Percentiles rank a stretch among this genome's conserved stretches.
These are phyloP conservation scores for Patagioenas fasciata DNA, from an alignment of 2,113 vertebrate species.

Conservation along the genomic window DNA sequence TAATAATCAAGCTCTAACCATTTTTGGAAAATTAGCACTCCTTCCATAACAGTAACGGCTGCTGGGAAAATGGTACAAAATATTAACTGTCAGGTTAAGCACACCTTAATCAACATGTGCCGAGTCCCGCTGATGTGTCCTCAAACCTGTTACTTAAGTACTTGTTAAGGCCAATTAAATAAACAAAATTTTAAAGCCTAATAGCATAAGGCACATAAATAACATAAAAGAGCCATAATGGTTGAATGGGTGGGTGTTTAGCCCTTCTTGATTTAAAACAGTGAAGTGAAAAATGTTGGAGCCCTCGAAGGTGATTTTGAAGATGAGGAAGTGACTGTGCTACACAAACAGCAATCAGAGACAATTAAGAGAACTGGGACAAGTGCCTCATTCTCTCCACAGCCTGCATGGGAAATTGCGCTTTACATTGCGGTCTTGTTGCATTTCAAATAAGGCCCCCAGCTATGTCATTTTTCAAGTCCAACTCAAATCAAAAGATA, in stretches of 20 bases:
- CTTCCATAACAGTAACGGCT: conserved; percentile 18
- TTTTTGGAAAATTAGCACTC: conserved; percentile 58
- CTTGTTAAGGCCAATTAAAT: conserved; percentile 73
- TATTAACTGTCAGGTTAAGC: conserved; percentile 60
- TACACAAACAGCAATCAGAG: conserved; percentile 82
- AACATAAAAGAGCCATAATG: conserved; percentile 61
- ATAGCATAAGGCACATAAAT: conserved; percentile 55
- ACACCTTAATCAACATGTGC: conserved; percentile 65
- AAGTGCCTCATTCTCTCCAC: conserved; percentile 75
- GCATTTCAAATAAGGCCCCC: conserved; percentile 80
- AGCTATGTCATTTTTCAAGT: conserved; percentile 77
- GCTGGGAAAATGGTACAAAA: conserved; percentile 45
- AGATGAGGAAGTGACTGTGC: conserved; percentile 66
- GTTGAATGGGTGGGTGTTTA: conserved; percentile 67
- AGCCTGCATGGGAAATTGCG: conserved; percentile 76
- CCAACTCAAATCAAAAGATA: conserved; percentile 81
- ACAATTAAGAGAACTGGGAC: conserved; percentile 81
- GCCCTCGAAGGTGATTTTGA: conserved; percentile 76
- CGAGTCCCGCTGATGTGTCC: conserved; percentile 36
- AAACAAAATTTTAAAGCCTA: conserved; percentile 68
- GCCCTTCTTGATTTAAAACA: conserved; percentile 75
- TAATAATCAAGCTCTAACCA: conserved; percentile 45
- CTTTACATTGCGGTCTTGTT: conserved; percentile 74
- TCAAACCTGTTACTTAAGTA: conserved; percentile 56
- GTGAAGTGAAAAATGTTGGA: conserved; percentile 62